phyloP scores from a whole-genome alignment of 2,888 invertebrate species.

The Thereva nobilitata region DNA sequence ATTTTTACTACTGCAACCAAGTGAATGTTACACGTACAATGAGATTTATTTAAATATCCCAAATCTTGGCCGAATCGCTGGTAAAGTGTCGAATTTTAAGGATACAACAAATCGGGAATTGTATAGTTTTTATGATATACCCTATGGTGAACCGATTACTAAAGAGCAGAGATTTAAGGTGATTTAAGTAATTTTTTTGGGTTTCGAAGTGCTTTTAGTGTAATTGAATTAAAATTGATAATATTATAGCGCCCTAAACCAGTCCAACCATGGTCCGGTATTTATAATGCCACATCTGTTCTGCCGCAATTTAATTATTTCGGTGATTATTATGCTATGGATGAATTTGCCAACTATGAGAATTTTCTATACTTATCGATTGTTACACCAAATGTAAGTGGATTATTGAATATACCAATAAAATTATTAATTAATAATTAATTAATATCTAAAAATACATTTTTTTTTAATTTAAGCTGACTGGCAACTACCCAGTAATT shows the following conservation, averaged over 20 bases:
- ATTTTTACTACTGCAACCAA: too few relatives aligned
- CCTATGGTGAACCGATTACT: too few relatives aligned
- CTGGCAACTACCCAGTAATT: slow-evolving; percentile 53
- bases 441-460: neutral
- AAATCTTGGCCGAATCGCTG: too few relatives aligned
- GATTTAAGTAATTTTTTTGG: too few relatives aligned
- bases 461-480: slow-evolving; percentile 38
- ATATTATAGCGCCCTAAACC: slow-evolving; percentile 51
- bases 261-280: slow-evolving; percentile 53
- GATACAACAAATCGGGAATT: too few relatives aligned
- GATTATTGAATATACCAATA: neutral
- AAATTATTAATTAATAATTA: neutral
- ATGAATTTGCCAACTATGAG: slow-evolving; percentile 50
- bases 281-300: slow-evolving; percentile 52
- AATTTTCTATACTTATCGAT: slow-evolving; percentile 55
- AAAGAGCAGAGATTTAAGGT: too few relatives aligned
- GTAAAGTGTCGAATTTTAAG: too few relatives aligned
- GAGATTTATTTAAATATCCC: too few relatives aligned
- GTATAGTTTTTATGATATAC: too few relatives aligned
- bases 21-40: too few relatives aligned
- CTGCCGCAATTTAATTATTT: slow-evolving; percentile 52
- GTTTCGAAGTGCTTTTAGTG: too few relatives aligned
- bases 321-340: slow-evolving; percentile 41
- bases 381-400: slow-evolving; percentile 50
- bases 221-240: neutral